These are phyloP conservation scores for Campylomormyrus numenius DNA, from an alignment of 2,113 vertebrate genomes.

Conservation along the genomic window DNA sequence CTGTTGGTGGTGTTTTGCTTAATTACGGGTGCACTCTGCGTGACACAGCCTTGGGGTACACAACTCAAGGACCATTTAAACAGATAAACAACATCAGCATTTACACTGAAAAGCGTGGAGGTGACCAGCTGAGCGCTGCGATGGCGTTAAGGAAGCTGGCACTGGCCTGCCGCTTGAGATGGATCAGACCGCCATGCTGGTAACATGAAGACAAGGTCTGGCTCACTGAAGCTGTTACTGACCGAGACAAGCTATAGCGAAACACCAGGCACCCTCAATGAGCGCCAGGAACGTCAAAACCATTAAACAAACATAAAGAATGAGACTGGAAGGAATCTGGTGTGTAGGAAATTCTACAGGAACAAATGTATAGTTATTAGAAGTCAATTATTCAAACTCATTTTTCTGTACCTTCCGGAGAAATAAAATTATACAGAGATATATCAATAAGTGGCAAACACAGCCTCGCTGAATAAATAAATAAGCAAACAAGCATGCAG, in stretches of 20 bases:
- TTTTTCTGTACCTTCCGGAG: background rate
- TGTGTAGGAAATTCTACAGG: background rate
- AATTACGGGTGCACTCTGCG: background rate
- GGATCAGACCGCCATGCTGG: background rate
- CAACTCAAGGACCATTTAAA: background rate
- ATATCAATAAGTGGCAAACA: background rate
- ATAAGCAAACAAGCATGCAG: background rate
- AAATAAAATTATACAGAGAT: background rate
- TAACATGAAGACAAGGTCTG: background rate
- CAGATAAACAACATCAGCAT: background rate
- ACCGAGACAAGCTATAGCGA: background rate
- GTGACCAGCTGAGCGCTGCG: background rate
- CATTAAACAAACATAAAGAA: background rate
- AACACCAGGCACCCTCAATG: background rate
- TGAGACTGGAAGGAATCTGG: background rate
- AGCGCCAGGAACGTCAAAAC: background rate
- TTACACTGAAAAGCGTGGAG: background rate
- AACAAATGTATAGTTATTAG: background rate
- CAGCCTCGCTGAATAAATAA: background rate
- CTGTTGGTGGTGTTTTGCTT: background rate
- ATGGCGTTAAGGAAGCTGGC: background rate
- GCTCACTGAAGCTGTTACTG: background rate
- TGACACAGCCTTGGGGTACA: background rate
- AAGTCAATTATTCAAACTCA: background rate
- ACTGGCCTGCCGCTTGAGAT: background rate